Evolutionary conservation across 2,888 invertebrate species (phyloP).

Genomic region (Perithous albicinctus): DNA sequence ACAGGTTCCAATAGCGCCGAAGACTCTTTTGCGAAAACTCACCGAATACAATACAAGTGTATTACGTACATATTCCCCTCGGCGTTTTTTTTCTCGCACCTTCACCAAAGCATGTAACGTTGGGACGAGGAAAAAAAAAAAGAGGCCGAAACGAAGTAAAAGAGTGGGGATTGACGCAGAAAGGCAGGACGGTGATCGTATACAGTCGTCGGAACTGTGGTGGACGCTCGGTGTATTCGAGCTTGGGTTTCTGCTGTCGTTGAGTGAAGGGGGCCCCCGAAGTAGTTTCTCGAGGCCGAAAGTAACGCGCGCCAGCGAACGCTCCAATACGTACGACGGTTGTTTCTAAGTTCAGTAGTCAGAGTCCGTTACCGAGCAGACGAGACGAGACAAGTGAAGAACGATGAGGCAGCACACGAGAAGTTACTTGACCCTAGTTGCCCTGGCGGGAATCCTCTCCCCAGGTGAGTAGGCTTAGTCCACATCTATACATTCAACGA

Average conservation of each 20-base stretch:
- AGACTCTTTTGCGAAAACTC: neutral
- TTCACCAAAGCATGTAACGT: constrained; percentile 21
- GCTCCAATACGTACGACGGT: constrained; percentile 56
- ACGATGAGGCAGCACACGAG: constrained; percentile 64
- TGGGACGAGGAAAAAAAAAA: constrained; percentile 22
- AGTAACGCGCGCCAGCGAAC: constrained; percentile 55
- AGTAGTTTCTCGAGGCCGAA: constrained; percentile 69
- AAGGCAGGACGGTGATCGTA: constrained; percentile 28
- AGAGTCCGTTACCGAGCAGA: constrained; percentile 78
- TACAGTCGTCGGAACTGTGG: constrained; percentile 34
- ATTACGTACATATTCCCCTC: neutral
- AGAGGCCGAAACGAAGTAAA: constrained; percentile 42
- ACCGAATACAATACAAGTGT: neutral
- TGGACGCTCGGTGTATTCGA: constrained; percentile 17
- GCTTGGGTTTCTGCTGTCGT: constrained; percentile 44
- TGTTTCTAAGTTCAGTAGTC: constrained; percentile 82
- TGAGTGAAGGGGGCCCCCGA: constrained; percentile 71
- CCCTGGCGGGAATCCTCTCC: constrained; percentile 78
- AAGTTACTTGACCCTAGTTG: constrained; percentile 74
- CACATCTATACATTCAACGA: neutral
- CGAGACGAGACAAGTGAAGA: constrained; percentile 57
- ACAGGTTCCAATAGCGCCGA: neutral
- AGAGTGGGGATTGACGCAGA: constrained; percentile 53
- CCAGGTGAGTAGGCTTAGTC: constrained; percentile 77
- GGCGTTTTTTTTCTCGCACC: constrained; percentile 9